phyloP scores from a whole-genome alignment of 2,797 vertebrate species.

The Premnoplex brunnescens region DNA sequence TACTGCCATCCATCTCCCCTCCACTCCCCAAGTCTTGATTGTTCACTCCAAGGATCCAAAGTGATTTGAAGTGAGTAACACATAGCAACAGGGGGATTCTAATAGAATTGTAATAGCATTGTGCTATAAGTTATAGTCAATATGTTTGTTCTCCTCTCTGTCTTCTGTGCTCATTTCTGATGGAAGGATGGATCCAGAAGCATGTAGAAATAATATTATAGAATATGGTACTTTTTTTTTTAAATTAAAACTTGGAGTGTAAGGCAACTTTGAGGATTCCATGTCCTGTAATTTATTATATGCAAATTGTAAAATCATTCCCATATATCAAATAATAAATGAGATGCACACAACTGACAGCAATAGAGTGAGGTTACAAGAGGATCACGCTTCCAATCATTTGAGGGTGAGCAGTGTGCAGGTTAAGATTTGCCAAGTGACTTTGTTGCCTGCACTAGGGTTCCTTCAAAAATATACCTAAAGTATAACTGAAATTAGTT shows the following conservation, averaged over 20 bases:
- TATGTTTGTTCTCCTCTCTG: background rate
- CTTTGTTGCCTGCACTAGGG: background rate
- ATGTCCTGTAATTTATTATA: background rate
- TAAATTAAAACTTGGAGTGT: background rate
- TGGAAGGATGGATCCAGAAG: background rate
- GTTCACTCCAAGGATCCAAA: background rate
- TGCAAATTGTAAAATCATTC: background rate
- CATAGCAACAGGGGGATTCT: background rate
- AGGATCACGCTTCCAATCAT: background rate
- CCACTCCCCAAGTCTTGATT: background rate
- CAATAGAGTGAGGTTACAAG: background rate
- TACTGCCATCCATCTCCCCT: background rate
- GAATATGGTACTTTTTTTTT: background rate
- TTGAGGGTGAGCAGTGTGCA: rapidly evolving
- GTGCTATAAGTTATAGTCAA: rapidly evolving
- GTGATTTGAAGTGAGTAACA: background rate
- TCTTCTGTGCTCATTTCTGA: background rate
- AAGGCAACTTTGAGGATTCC: background rate
- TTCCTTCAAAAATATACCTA: background rate
- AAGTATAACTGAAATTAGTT: background rate
- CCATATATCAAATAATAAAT: background rate
- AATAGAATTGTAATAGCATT: background rate
- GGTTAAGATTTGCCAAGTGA: background rate
- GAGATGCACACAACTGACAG: background rate
- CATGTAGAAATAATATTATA: background rate